Evolutionary conservation across 2,888 invertebrate species (phyloP).

Genomic region (Nomada hirtipes): DNA sequence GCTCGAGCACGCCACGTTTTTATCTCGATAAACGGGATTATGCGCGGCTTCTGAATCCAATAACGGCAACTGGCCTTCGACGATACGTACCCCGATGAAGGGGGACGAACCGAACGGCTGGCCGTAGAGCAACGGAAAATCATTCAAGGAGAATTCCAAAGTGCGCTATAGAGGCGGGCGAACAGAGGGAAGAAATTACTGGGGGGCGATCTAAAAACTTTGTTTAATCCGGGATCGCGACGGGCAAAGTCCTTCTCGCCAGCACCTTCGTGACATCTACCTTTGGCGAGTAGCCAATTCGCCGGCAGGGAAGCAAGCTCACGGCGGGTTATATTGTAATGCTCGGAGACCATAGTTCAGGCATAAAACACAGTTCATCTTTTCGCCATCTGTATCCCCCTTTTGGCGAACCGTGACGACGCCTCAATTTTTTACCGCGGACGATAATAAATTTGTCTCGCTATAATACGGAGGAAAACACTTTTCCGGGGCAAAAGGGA

Average conservation of each 20-base stretch:
- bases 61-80: constrained; percentile 3
- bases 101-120: no score
- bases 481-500: no score
- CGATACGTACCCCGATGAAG: no score
- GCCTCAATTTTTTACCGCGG: not conserved
- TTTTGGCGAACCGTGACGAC: constrained; percentile 5
- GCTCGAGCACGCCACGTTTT: constrained; percentile 8
- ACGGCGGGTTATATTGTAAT: constrained; percentile 14
- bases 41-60: not conserved
- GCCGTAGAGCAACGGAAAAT: no score
- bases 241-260: constrained; percentile 32
- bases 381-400: not conserved
- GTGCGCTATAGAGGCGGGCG: no score
- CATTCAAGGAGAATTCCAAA: no score
- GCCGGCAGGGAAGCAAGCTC: constrained; percentile 12
- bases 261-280: constrained; percentile 45
- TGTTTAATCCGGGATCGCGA: constrained; percentile 52
- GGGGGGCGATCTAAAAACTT: constrained; percentile 35
- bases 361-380: constrained; percentile 33
- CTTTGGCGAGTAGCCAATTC: constrained; percentile 47
- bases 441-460: no score
- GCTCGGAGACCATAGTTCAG: constrained; percentile 3
- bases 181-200: constrained; percentile 21
- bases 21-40: constrained; percentile 18
- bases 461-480: no score